Evolutionary conservation across 2,888 invertebrate genomes (phyloP).

Genomic region (Ophion ellenae): DNA sequence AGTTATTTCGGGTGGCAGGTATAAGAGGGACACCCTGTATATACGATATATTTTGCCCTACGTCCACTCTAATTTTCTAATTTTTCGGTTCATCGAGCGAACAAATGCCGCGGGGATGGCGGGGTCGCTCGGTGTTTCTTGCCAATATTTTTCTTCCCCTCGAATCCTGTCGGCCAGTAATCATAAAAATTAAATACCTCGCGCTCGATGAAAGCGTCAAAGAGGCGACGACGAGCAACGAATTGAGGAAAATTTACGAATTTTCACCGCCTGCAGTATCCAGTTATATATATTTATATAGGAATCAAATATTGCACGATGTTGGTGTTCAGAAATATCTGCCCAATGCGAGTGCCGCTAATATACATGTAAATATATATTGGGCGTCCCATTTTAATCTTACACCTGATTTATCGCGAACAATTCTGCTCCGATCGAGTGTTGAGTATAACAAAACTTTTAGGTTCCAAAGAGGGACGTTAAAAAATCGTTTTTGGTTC

Average conservation of each 20-base stretch:
- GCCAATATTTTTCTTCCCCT: background rate
- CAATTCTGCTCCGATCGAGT: too few species aligned
- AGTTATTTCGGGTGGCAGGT: background rate
- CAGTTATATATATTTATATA: too few species aligned
- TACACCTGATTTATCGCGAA: too few species aligned
- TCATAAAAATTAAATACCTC: slow-evolving; percentile 55
- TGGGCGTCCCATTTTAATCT: too few species aligned
- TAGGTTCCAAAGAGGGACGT: too few species aligned
- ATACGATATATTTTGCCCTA: slow-evolving; percentile 27
- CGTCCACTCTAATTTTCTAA: slow-evolving; percentile 50
- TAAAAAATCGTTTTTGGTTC: too few species aligned
- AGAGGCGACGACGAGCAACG: slow-evolving; percentile 8
- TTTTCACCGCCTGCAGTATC: slow-evolving; percentile 8
- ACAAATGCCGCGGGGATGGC: slow-evolving; percentile 13
- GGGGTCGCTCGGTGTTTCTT: slow-evolving; percentile 12
- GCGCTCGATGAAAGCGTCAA: slow-evolving; percentile 48
- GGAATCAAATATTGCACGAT: background rate
- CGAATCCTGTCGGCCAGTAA: slow-evolving; percentile 6
- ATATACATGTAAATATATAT: too few species aligned
- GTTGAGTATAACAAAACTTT: too few species aligned
- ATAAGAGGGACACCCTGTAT: background rate
- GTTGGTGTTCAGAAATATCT: slow-evolving; percentile 6
- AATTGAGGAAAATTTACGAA: slow-evolving; percentile 28
- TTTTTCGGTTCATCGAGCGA: slow-evolving; percentile 60
- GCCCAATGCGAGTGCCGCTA: background rate